Conservation (phyloP, 2,888 invertebrate species). For the Anthophora plumipes region DNA sequence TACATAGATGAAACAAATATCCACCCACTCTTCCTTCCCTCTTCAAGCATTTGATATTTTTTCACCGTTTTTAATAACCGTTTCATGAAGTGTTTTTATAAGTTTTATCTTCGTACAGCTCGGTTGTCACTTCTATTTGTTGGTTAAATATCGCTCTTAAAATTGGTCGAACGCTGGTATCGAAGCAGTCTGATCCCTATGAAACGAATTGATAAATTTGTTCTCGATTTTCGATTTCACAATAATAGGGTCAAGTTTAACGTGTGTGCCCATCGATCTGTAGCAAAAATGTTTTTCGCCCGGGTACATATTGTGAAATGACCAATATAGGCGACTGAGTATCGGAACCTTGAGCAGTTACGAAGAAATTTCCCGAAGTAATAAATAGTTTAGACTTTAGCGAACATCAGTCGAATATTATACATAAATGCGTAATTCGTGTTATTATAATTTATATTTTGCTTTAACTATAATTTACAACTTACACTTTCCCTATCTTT, state of each 20-base stretch:
- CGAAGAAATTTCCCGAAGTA: neutral
- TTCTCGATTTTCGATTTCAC: neutral
- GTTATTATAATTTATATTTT: too few species aligned
- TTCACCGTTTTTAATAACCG: neutral
- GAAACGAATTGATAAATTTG: neutral
- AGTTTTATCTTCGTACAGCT: neutral
- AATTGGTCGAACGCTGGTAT: neutral
- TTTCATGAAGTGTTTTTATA: neutral
- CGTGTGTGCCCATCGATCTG: neutral
- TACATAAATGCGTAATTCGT: too few species aligned
- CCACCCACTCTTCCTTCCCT: neutral
- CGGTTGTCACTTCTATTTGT: neutral
- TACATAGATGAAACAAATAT: neutral
- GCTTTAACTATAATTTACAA: too few species aligned
- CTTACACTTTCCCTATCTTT: too few species aligned
- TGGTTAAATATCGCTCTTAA: neutral
- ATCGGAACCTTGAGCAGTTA: neutral
- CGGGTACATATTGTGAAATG: neutral
- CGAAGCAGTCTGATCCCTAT: neutral
- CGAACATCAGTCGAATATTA: neutral
- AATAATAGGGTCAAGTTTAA: conserved; percentile 1
- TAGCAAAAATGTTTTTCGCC: neutral
- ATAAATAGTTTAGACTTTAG: neutral
- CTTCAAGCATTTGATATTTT: neutral
- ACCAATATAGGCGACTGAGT: neutral